Percentiles rank a stretch among this genome's conserved stretches.
These are phyloP conservation scores for Polypedilum vanderplanki DNA, from an alignment of 1,140 invertebrate genomes.

Conservation along the genomic window DNA sequence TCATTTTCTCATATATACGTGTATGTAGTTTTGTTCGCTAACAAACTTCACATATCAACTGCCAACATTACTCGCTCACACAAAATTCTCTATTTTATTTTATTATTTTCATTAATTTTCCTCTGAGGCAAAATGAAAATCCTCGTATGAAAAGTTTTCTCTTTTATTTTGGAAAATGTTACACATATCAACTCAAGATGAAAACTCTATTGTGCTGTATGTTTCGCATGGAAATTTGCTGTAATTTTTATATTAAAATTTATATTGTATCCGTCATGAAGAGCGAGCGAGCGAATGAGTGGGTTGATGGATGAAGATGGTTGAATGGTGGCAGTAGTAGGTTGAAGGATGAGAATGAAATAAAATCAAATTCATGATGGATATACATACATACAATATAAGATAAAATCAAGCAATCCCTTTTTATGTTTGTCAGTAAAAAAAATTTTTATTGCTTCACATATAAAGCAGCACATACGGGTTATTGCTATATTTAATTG, in stretches of 20 bases:
- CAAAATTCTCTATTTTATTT: neutral
- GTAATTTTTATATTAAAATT: slow-evolving; percentile 15
- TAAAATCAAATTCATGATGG: slow-evolving; percentile 13
- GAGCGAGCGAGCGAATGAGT: too few species aligned
- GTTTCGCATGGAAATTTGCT: slow-evolving; percentile 11
- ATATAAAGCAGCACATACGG: neutral
- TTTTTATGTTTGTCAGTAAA: slow-evolving; percentile 2
- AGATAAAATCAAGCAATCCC: neutral
- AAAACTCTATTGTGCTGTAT: neutral
- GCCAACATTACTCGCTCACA: neutral
- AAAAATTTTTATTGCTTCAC: slow-evolving; percentile 12
- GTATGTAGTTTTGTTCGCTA: neutral
- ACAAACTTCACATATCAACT: slow-evolving; percentile 12
- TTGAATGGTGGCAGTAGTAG: neutral
- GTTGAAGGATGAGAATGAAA: neutral
- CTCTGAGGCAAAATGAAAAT: slow-evolving; percentile 3
- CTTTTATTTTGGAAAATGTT: neutral
- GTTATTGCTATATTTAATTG: slow-evolving; percentile 3
- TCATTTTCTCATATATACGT: too few species aligned
- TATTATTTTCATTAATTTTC: slow-evolving; percentile 20
- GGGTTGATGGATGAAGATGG: neutral
- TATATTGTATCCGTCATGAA: slow-evolving; percentile 9
- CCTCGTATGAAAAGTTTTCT: slow-evolving; percentile 5
- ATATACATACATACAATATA: neutral
- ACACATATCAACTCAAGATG: slow-evolving; percentile 5